These are phyloP conservation scores for Pipa parva DNA, from an alignment of 2,113 vertebrate genomes.

Conservation along the genomic window DNA sequence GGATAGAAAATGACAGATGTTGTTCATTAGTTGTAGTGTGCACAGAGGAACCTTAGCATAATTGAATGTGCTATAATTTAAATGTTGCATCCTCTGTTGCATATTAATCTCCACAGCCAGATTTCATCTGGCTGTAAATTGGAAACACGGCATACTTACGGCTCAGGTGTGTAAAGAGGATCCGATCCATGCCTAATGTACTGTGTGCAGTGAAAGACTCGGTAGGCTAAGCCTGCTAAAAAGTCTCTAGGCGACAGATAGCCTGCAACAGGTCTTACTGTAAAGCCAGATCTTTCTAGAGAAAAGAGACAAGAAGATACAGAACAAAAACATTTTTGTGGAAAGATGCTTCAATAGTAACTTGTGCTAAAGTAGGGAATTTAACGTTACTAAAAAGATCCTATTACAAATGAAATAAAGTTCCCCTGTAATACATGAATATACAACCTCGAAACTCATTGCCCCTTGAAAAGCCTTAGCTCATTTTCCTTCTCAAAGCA, in stretches of 20 bases:
- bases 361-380: constrained; percentile 7
- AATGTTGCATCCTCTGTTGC: constrained; percentile 36
- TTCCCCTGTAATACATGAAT: constrained; percentile 5
- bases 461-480: constrained; percentile 18
- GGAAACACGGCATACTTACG: constrained; percentile 71
- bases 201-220: constrained; percentile 97
- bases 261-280: constrained; percentile 89
- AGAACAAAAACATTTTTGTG: neutral
- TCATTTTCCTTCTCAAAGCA: constrained; percentile 13
- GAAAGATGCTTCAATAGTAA: constrained; percentile 5
- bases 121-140: constrained; percentile 9
- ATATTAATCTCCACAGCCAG: constrained; percentile 30
- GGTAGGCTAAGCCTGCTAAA: constrained; percentile 87
- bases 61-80: constrained; percentile 42
- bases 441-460: constrained; percentile 11
- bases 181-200: constrained; percentile 93
- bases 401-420: constrained; percentile 25
- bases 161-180: constrained; percentile 95
- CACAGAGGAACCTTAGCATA: constrained; percentile 37
- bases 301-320: constrained; percentile 35
- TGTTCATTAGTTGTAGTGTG: constrained; percentile 40
- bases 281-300: constrained; percentile 91
- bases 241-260: constrained; percentile 95
- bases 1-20: constrained; percentile 43
- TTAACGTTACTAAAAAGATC: constrained; percentile 10